Percentiles rank a stretch among this genome's conserved stretches.
Conservation (phyloP, 2,888 invertebrate species). For the Sinohyriopsis cumingii region DNA sequence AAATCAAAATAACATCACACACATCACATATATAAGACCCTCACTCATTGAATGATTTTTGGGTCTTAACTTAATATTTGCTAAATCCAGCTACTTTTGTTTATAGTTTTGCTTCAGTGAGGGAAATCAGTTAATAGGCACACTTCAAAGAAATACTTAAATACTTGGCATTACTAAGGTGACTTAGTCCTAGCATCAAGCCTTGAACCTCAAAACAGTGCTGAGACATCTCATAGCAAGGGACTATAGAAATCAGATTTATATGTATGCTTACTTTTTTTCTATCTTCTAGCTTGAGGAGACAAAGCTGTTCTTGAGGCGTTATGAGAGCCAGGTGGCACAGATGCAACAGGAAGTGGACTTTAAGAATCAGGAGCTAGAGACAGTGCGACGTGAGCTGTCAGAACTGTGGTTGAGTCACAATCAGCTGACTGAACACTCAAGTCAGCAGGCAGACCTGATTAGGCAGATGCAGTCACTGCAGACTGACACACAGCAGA, state of each 20-base stretch:
- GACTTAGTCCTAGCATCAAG: too few relatives aligned
- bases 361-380: slow-evolving; percentile 63
- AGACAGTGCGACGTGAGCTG: slow-evolving; percentile 64
- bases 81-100: too few relatives aligned
- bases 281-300: slow-evolving; percentile 44
- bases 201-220: too few relatives aligned
- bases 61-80: too few relatives aligned
- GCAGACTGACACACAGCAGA: slow-evolving; percentile 68
- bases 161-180: too few relatives aligned
- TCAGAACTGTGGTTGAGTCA: slow-evolving; percentile 66
- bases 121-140: too few relatives aligned
- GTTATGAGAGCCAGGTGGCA: slow-evolving; percentile 47
- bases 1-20: too few relatives aligned
- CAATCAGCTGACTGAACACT: slow-evolving; percentile 64
- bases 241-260: neutral
- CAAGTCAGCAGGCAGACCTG: slow-evolving; percentile 67
- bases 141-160: too few relatives aligned
- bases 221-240: neutral
- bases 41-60: too few relatives aligned
- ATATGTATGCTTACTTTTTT: neutral
- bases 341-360: slow-evolving; percentile 54
- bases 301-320: slow-evolving; percentile 41
- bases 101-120: too few relatives aligned
- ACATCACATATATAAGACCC: too few relatives aligned
- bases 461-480: slow-evolving; percentile 68